A percentile compares a stretch with the other conserved stretches of the same genome.
Evolutionary conservation across 2,113 vertebrate species (phyloP).

Genomic region (Elephas maximus): DNA sequence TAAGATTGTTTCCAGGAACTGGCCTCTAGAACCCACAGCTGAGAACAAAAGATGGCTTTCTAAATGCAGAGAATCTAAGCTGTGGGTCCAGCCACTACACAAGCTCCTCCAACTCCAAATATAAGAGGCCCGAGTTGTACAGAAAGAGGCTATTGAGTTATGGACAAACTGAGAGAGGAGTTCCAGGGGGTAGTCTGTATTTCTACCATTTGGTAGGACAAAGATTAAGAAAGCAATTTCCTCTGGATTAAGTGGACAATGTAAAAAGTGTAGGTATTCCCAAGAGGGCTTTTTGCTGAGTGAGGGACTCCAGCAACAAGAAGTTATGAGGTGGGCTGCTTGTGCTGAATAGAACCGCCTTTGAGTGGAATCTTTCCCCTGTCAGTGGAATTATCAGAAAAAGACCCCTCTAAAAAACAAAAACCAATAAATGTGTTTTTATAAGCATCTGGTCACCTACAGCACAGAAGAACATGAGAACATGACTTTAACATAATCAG

Average conservation of each 20-base stretch:
- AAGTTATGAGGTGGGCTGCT: not conserved
- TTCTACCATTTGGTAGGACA: not conserved
- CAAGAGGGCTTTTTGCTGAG: not conserved
- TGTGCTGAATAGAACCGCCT: not conserved
- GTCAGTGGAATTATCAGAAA: not conserved
- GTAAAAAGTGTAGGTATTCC: not conserved
- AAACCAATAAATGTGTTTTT: not conserved
- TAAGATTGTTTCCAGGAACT: conserved; percentile 22
- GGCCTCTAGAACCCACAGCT: not conserved
- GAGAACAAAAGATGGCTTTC: not conserved
- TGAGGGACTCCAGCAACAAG: not conserved
- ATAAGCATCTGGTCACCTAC: not conserved
- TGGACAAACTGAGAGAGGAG: not conserved
- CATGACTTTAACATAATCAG: not conserved
- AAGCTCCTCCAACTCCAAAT: not conserved
- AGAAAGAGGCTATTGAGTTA: not conserved
- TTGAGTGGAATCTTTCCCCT: not conserved
- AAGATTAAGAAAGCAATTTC: not conserved
- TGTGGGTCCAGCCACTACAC: not conserved
- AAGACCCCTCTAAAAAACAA: not conserved
- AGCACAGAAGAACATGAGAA: not conserved
- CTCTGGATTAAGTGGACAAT: not conserved
- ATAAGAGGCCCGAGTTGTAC: not conserved
- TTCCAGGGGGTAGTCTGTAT: not conserved
- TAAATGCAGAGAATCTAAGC: not conserved